Conservation (phyloP, 2,888 invertebrate genomes). For the Drosophila affinis region DNA sequence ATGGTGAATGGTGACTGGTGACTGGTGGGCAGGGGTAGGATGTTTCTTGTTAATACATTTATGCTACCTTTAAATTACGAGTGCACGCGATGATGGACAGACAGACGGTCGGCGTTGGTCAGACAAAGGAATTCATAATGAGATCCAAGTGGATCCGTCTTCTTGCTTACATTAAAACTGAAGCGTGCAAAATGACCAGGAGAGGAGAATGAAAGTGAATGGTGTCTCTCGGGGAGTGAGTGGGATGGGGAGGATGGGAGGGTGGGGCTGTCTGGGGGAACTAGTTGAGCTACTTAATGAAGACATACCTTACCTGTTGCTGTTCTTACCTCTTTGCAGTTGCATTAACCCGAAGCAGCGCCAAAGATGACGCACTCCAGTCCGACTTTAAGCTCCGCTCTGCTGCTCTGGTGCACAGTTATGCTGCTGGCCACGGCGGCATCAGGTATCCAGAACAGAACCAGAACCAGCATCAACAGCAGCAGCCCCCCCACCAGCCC, state of each 20-base stretch:
- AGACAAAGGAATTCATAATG: slow-evolving; percentile 76
- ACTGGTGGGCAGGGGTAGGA: neutral
- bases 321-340: slow-evolving; percentile 44
- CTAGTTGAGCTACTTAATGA: slow-evolving; percentile 63
- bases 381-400: slow-evolving; percentile 12
- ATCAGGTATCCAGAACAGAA: slow-evolving; percentile 52
- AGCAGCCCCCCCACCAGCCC: slow-evolving; percentile 24
- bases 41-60: slow-evolving; percentile 34
- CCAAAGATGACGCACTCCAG: slow-evolving; percentile 34
- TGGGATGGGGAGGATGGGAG: too few relatives aligned
- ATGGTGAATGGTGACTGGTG: neutral
- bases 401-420: slow-evolving; percentile 51
- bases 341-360: slow-evolving; percentile 20
- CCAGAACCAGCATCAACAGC: slow-evolving; percentile 32
- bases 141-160: slow-evolving; percentile 67
- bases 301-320: slow-evolving; percentile 40
- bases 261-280: slow-evolving; percentile 1
- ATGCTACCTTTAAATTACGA: slow-evolving; percentile 50
- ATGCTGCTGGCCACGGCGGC: slow-evolving; percentile 40
- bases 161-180: slow-evolving; percentile 68
- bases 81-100: slow-evolving; percentile 25
- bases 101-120: slow-evolving; percentile 56
- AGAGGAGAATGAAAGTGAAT: slow-evolving; percentile 72
- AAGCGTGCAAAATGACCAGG: slow-evolving; percentile 65
- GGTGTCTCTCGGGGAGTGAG: slow-evolving; percentile 22